phyloP scores from a whole-genome alignment of 1,140 invertebrate species.

The Drosophila pallidifrons region DNA sequence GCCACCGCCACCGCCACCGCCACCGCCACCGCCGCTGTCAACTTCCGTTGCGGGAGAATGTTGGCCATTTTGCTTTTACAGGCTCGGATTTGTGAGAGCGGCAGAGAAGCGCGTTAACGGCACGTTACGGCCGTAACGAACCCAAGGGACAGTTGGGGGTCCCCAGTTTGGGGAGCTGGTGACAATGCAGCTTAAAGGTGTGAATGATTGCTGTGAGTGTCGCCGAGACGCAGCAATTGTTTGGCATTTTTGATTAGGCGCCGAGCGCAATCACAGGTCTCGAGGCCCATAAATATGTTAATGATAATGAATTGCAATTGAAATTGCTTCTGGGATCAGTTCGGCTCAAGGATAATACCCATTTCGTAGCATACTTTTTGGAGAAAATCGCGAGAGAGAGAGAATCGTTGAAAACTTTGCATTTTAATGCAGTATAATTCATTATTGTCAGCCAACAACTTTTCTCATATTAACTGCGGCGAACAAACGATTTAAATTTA shows the following conservation, averaged over 20 bases:
- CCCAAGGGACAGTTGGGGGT: constrained; percentile 34
- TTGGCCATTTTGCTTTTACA: constrained; percentile 80
- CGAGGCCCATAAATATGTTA: constrained; percentile 71
- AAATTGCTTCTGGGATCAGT: constrained; percentile 46
- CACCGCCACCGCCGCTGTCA: constrained; percentile 19
- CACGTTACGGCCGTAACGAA: constrained; percentile 31
- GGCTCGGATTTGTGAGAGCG: constrained; percentile 63
- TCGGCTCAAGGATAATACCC: constrained; percentile 34
- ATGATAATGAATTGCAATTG: constrained; percentile 77
- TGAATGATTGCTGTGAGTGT: constrained; percentile 64
- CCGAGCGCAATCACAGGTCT: constrained; percentile 18
- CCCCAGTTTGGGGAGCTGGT: constrained; percentile 19
- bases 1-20: constrained; percentile 16
- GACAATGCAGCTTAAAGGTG: constrained; percentile 71
- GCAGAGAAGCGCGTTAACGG: constrained; percentile 27
- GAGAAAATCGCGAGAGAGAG: background rate
- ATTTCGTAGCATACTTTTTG: constrained; percentile 43
- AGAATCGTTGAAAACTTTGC: constrained; percentile 1
- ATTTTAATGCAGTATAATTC: constrained; percentile 58
- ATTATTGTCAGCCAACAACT: constrained; percentile 39
- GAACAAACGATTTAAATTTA: constrained; percentile 66
- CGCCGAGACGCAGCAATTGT: constrained; percentile 12
- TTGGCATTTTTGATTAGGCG: constrained; percentile 61
- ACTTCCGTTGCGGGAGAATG: constrained; percentile 65
- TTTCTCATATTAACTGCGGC: constrained; percentile 39